Evolutionary conservation across 2,888 invertebrate species (phyloP).

Genomic region (Romanomermis culicivorax): DNA sequence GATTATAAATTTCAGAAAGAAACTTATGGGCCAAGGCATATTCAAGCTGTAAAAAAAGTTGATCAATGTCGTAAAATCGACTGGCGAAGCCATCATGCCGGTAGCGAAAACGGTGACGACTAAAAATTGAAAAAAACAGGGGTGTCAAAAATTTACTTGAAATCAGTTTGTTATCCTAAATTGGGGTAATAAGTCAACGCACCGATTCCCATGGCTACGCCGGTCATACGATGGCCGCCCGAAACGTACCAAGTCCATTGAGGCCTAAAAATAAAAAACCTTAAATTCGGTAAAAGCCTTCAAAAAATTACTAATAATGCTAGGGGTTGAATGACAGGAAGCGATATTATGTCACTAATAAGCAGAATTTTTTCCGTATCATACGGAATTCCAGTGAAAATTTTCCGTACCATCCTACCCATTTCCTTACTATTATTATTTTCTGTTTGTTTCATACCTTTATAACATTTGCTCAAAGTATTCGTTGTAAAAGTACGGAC

Average conservation of each 20-base stretch:
- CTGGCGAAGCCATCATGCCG: constrained; percentile 23
- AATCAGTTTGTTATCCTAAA: too few relatives aligned
- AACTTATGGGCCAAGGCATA: constrained; percentile 21
- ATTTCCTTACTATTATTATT: too few relatives aligned
- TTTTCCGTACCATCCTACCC: background rate
- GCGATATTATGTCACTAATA: background rate
- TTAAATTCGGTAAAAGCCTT: background rate
- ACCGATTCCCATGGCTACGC: constrained; percentile 13
- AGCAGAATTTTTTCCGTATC: background rate
- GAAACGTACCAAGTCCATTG: constrained; percentile 22
- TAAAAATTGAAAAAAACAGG: constrained; percentile 10
- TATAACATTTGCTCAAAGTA: too few relatives aligned
- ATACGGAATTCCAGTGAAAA: background rate
- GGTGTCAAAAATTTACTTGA: too few relatives aligned
- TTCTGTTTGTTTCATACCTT: too few relatives aligned
- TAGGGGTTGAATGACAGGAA: background rate
- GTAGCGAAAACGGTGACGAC: constrained; percentile 23
- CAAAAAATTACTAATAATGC: background rate
- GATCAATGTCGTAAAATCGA: constrained; percentile 23
- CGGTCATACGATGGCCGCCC: constrained; percentile 7
- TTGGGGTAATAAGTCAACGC: too few relatives aligned
- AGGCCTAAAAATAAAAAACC: constrained; percentile 12
- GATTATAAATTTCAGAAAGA: constrained; percentile 25
- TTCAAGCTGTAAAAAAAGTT: constrained; percentile 17
- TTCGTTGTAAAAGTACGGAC: too few relatives aligned